Evolutionary conservation across 1,140 invertebrate species (phyloP).

Genomic region (Macrotrachela quadricornifera): DNA sequence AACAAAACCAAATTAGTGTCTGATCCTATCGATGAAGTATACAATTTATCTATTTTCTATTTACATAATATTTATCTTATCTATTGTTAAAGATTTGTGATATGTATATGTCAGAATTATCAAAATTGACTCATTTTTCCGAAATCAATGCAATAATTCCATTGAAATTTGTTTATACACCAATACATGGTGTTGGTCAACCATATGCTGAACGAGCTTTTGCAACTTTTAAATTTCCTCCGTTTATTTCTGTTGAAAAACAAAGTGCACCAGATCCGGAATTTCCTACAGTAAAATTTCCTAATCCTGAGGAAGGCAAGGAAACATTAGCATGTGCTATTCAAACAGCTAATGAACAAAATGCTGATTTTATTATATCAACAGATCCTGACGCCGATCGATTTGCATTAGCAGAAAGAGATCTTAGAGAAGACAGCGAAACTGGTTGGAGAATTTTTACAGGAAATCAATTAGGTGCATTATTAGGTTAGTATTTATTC

Average conservation of each 20-base stretch:
- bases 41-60: too few relatives aligned
- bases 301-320: slow-evolving; percentile 59
- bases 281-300: slow-evolving; percentile 85
- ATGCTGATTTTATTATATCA: slow-evolving; percentile 57
- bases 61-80: too few relatives aligned
- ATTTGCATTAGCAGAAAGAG: slow-evolving; percentile 59
- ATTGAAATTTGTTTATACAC: slow-evolving; percentile 63
- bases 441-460: slow-evolving; percentile 69
- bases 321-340: slow-evolving; percentile 46
- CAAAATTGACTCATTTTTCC: too few relatives aligned
- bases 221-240: slow-evolving; percentile 47
- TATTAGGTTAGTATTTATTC: slow-evolving; percentile 35
- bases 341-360: slow-evolving; percentile 49
- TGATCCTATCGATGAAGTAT: slow-evolving; percentile 37
- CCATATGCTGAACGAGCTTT: slow-evolving; percentile 54
- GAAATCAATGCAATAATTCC: slow-evolving; percentile 35
- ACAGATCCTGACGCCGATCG: slow-evolving; percentile 98
- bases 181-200: slow-evolving; percentile 92
- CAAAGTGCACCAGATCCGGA: slow-evolving; percentile 68
- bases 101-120: too few relatives aligned
- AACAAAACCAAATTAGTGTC: slow-evolving; percentile 16
- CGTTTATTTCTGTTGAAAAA: slow-evolving; percentile 52
- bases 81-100: too few relatives aligned
- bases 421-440: slow-evolving; percentile 18
- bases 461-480: slow-evolving; percentile 79